Conservation (phyloP, 2,797 vertebrate genomes). For the Ammospiza maritima region DNA sequence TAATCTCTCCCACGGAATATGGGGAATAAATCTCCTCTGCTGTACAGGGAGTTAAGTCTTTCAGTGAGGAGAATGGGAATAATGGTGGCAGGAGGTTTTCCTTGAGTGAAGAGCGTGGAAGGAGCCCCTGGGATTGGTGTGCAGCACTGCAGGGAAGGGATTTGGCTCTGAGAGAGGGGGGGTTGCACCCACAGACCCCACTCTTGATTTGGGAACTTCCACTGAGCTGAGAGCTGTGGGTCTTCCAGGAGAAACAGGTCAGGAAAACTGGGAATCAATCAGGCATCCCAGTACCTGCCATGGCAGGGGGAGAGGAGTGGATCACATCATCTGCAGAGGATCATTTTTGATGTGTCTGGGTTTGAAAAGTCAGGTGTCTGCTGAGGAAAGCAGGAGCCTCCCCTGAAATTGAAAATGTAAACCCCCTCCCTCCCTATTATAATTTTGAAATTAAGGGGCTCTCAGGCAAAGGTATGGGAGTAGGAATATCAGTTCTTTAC, state of each 20-base stretch:
- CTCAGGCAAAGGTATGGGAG: too few species aligned
- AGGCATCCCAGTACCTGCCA: not conserved
- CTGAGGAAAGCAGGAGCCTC: not conserved
- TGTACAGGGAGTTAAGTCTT: not conserved
- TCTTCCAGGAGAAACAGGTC: not conserved
- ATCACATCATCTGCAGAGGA: not conserved
- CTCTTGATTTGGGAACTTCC: not conserved
- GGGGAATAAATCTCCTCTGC: not conserved
- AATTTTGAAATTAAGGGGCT: too few species aligned
- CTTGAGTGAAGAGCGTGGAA: rapidly evolving
- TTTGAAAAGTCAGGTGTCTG: not conserved
- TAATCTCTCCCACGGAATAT: not conserved
- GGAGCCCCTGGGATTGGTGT: not conserved
- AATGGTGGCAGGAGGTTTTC: not conserved
- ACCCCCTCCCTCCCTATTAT: not conserved
- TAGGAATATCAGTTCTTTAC: too few species aligned
- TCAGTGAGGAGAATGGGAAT: not conserved
- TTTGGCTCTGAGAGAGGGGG: not conserved
- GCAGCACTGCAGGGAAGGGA: not conserved
- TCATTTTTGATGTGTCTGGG: not conserved
- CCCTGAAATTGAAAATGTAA: not conserved
- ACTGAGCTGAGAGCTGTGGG: not conserved
- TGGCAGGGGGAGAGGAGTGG: not conserved
- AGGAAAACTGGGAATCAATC: not conserved
- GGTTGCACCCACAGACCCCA: too few species aligned